Evolutionary conservation across 2,888 invertebrate species (phyloP), one percentile per base, ranked within the genome.

Genomic region (Machimus atricapillus): DNA sequence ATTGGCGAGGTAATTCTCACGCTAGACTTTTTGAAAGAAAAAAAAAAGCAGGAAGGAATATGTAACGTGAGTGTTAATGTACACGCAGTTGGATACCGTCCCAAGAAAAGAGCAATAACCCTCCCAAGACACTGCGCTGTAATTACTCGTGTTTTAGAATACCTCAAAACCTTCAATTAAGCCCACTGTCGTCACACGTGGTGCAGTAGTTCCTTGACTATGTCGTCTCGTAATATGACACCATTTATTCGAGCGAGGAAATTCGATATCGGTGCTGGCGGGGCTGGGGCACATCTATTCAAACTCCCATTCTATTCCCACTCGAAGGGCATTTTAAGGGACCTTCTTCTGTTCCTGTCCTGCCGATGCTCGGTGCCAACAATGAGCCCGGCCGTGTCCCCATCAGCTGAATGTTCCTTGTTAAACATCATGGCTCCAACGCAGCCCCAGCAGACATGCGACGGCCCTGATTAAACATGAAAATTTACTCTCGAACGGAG

Each of bases 351-450:
- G 9, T 77, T 46, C 31, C 31, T 31, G 31, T n/a, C 66, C 66
- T 66, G 66, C 8, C 58, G 12, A 8, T n/a, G 77, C 40, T 77
- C 37, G 43, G 37, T 77, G 40, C 78, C 23, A 78, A 40, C 78
- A 40, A 76, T 76, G 76, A 34, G 31, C 27, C 19, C 19, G 23
- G 37, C 19, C 78, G 40, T 46, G 46, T 78, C 78, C 40, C 78
- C 78, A 43, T 78, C 78, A 78, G 43, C 40, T 40, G 40, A 23
- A 23, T 78, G 23, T 78, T 78, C 43, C 78, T 78, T 78, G 78
- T 78, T 78, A 43, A 78, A 78, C 78, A 78, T 78, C 37, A 40
- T 23, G 78, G 43, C 78, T 40, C 78, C 43, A 78, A 78, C 78
- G 78, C 23, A 78, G 78, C 16, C 19, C 43, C 78, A 23, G 43